Conservation (phyloP, 2,888 invertebrate genomes). For the Eledona agricola region DNA sequence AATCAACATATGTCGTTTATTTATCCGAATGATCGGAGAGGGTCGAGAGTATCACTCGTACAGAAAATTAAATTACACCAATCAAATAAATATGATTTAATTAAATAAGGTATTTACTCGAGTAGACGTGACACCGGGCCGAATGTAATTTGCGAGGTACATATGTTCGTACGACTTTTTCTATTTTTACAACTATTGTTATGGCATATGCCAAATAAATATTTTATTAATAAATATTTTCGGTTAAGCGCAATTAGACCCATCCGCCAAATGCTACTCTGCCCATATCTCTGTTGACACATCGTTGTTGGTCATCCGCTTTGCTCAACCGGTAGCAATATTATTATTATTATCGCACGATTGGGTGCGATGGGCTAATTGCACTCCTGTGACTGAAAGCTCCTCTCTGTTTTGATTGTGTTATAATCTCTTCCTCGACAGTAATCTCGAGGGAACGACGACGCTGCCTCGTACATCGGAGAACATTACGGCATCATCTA, state of each 20-base stretch:
- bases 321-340: constrained; percentile 7
- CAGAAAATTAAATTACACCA: constrained; percentile 43
- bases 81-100: constrained; percentile 42
- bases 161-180: constrained; percentile 34
- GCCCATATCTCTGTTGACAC: too few relatives aligned
- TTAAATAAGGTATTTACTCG: constrained; percentile 38
- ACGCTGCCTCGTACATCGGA: constrained; percentile 37
- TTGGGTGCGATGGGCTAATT: constrained; percentile 11
- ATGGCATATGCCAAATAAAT: constrained; percentile 32
- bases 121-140: constrained; percentile 19
- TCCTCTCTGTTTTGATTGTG: constrained; percentile 33
- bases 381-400: constrained; percentile 19
- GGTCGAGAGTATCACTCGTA: constrained; percentile 32
- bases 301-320: constrained; percentile 19
- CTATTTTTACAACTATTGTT: constrained; percentile 30
- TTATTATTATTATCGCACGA: constrained; percentile 3
- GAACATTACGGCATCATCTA: constrained; percentile 43
- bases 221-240: constrained; percentile 35
- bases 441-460: constrained; percentile 47
- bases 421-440: constrained; percentile 56
- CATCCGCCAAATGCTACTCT: constrained; percentile 24
- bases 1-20: constrained; percentile 31
- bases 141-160: constrained; percentile 36
- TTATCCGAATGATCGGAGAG: constrained; percentile 20
- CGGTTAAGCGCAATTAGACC: constrained; percentile 27